Conservation (phyloP, 2,113 vertebrate species). For the Potamarius usumacintae region DNA sequence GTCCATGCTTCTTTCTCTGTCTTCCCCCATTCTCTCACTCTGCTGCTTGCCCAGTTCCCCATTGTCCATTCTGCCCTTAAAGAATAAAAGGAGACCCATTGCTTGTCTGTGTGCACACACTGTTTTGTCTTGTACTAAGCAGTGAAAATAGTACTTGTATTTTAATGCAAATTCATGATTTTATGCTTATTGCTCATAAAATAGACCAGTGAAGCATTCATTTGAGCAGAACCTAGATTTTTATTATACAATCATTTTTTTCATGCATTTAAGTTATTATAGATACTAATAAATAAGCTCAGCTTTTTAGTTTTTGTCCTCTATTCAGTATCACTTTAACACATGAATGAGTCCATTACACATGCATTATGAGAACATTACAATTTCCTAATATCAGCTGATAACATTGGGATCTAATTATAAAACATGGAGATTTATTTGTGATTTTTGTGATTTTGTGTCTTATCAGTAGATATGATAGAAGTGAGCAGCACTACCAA, state of each 20-base stretch:
- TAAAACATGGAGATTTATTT: neutral
- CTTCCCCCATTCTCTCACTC: conserved; percentile 8
- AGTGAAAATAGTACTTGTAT: conserved; percentile 23
- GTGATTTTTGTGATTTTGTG: neutral
- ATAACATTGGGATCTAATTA: neutral
- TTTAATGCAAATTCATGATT: conserved; percentile 27
- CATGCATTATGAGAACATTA: neutral
- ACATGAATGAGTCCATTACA: neutral
- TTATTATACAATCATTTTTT: conserved; percentile 37
- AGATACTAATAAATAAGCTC: conserved; percentile 7
- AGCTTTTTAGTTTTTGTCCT: neutral
- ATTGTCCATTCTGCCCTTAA: conserved; percentile 63
- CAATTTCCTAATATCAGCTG: neutral
- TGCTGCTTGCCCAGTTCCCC: conserved; percentile 48
- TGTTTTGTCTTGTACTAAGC: conserved; percentile 10
- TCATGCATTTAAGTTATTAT: conserved; percentile 5
- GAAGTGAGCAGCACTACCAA: conserved; percentile 61
- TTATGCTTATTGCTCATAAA: conserved; percentile 13
- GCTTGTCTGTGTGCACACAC: conserved; percentile 23
- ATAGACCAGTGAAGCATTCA: conserved; percentile 26
- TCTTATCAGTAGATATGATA: neutral
- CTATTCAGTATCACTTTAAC: neutral
- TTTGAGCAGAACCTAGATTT: conserved; percentile 54
- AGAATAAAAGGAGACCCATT: conserved; percentile 47
- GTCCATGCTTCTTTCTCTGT: conserved; percentile 16